A percentile compares a stretch with the other conserved stretches of the same genome.
Evolutionary conservation across 2,797 vertebrate species (phyloP).

Genomic region (Neosalanx taihuensis): DNA sequence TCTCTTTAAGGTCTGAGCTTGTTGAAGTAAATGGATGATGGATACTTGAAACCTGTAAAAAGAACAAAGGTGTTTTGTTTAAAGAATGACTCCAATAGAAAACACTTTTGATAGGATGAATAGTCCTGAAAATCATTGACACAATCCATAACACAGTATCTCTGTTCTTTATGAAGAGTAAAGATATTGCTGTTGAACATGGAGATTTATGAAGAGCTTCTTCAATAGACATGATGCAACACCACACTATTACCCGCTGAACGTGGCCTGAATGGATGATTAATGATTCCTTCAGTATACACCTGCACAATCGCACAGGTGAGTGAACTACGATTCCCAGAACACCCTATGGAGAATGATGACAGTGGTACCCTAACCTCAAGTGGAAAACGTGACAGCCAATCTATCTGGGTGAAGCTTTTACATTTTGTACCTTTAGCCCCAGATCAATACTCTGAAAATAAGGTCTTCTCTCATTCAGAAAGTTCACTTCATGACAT

Average conservation of each 20-base stretch:
- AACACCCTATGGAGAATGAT: slow-evolving; percentile 41
- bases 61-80: slow-evolving; percentile 19
- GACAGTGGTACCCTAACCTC: slow-evolving; percentile 61
- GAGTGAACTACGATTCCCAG: slow-evolving; percentile 50
- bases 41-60: slow-evolving; percentile 76
- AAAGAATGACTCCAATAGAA: neutral
- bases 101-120: neutral
- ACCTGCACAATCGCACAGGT: slow-evolving; percentile 64
- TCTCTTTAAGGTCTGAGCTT: slow-evolving; percentile 69
- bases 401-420: slow-evolving; percentile 65
- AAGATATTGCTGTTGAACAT: slow-evolving; percentile 47
- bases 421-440: slow-evolving; percentile 60
- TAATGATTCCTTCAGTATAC: slow-evolving; percentile 60
- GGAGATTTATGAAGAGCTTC: slow-evolving; percentile 56
- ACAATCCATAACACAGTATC: slow-evolving; percentile 15
- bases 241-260: slow-evolving; percentile 67
- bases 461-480: slow-evolving; percentile 67
- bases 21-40: slow-evolving; percentile 80
- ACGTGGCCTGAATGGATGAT: slow-evolving; percentile 68
- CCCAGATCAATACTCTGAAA: slow-evolving; percentile 69
- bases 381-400: slow-evolving; percentile 65
- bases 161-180: slow-evolving; percentile 52
- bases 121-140: too few species aligned
- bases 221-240: slow-evolving; percentile 50
- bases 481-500: slow-evolving; percentile 59